A percentile compares a stretch with the other conserved stretches of the same genome.
Conservation (phyloP, 2,113 vertebrate species). For the Anthoscopus minutus region DNA sequence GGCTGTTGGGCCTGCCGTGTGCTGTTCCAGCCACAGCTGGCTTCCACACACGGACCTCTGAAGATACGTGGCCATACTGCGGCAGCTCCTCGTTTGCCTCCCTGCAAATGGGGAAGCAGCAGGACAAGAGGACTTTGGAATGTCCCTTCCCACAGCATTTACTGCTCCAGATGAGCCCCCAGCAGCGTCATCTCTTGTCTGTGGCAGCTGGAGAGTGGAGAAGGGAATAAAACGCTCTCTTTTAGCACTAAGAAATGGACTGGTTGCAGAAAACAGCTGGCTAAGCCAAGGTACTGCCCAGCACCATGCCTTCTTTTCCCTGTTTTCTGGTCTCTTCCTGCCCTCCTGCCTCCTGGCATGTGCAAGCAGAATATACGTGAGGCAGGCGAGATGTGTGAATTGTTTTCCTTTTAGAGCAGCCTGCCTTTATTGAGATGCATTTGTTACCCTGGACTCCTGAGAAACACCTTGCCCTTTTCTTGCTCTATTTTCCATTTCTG, state of each 20-base stretch:
- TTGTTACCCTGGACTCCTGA: constrained; percentile 38
- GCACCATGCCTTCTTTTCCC: not conserved
- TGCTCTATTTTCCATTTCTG: constrained; percentile 44
- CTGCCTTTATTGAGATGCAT: constrained; percentile 60
- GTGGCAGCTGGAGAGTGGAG: not conserved
- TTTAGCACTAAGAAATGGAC: not conserved
- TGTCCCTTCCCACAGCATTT: accelerated
- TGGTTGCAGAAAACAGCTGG: not conserved
- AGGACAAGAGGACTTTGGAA: not conserved
- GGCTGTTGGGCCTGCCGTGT: accelerated
- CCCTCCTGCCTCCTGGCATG: not conserved
- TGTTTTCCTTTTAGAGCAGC: constrained; percentile 58
- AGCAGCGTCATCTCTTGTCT: accelerated
- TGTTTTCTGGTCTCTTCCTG: not conserved
- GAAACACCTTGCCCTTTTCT: constrained; percentile 50
- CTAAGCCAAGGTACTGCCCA: not conserved
- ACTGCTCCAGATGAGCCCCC: not conserved
- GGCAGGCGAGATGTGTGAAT: not conserved
- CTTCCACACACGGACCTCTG: accelerated
- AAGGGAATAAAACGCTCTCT: not conserved
- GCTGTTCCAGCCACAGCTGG: accelerated
- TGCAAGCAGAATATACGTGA: constrained; percentile 28
- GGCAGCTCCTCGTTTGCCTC: not conserved
- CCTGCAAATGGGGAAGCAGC: not conserved
- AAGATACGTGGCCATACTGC: accelerated